These are phyloP conservation scores for Bombus ignitus DNA, from an alignment of 1,140 invertebrate species.

Conservation along the genomic window DNA sequence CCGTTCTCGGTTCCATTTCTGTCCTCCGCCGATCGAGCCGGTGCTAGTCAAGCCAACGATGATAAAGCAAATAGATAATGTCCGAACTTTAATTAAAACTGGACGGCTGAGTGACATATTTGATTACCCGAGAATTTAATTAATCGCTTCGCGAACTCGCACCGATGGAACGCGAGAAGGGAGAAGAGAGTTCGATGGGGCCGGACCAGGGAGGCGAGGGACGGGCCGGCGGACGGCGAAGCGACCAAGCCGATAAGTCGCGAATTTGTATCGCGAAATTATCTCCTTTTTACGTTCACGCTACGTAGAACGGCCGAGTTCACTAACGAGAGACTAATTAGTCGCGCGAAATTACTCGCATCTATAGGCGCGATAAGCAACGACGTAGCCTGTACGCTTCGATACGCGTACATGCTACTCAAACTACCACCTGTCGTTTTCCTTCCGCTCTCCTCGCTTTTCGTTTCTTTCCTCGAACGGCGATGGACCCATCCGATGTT, in stretches of 20 bases:
- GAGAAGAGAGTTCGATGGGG: conserved; percentile 12
- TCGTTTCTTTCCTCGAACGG: not conserved
- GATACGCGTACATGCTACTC: conserved; percentile 19
- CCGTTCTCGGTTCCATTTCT: conserved; percentile 33
- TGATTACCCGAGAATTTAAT: conserved; percentile 83
- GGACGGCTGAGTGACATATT: conserved; percentile 83
- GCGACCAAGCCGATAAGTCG: conserved; percentile 74
- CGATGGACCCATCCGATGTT: not conserved
- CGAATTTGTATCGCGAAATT: conserved; percentile 75
- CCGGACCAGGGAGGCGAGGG: conserved; percentile 14
- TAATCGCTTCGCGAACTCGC: conserved; percentile 79
- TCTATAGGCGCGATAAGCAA: conserved; percentile 61
- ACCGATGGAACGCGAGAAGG: conserved; percentile 30
- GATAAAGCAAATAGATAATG: conserved; percentile 84
- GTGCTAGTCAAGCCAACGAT: conserved; percentile 79
- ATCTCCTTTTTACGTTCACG: conserved; percentile 54
- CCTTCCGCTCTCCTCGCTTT: conserved; percentile 20
- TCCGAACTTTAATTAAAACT: conserved; percentile 83
- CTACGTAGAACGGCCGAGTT: conserved; percentile 53
- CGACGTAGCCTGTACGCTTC: conserved; percentile 2
- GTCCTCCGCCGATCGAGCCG: conserved; percentile 46
- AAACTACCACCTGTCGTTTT: conserved; percentile 21
- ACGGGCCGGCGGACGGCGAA: conserved; percentile 9
- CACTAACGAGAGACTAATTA: conserved; percentile 76
- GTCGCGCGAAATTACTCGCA: conserved; percentile 68